Evolutionary conservation across 2,797 vertebrate species (phyloP), one percentile per base, ranked within the genome.

Genomic region (Chaetodon trifasciatus): DNA sequence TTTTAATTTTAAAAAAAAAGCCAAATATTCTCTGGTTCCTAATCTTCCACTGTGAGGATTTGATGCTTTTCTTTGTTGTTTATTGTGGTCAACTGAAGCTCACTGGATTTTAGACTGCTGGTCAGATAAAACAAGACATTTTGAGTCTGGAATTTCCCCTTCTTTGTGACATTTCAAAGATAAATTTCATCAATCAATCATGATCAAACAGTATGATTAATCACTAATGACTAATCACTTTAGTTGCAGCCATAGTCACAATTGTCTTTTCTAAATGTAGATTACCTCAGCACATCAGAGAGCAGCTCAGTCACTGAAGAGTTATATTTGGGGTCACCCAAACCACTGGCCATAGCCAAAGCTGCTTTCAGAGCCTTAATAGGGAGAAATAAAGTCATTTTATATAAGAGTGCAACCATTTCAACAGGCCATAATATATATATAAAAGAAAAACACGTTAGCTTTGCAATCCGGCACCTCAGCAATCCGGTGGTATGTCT

Each of bases 261-360:
- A 50, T 9, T 19, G 49, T 69, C 13, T 57, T 24, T 0, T 9
- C 5, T 16, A 7, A 37, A 0, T 23, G 15, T 40, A 21, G 49
- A 91, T 89, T 91, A 98, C 96, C 97, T 97, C 80, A 96, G 82
- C 92, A 96, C 96, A 75, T 94, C 89, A 74, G 96, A 95, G 77
- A 95, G 93, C 50, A 91, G 79, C 37, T 94, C 93, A 16, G 85
- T 74, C 86, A 96, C 49, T 11, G 96, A 95, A 55, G 92, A 62
- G 55, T 96, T 95, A 65, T 88, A 94, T 70, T 86, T 86, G 7
- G 96, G 94, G 83, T 97, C 96, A 75, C 93, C 95, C 86, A 97
- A 89, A 84, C 88, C 95, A 88, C 93, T 94, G 2, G 94, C 94
- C 72, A 95, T 87, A 21, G 92, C 93, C 88, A 97, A 83, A 28